Percentiles rank a stretch among this genome's conserved stretches.
phyloP scores from a whole-genome alignment of 2,113 vertebrate species.

The Phoxinus phoxinus region DNA sequence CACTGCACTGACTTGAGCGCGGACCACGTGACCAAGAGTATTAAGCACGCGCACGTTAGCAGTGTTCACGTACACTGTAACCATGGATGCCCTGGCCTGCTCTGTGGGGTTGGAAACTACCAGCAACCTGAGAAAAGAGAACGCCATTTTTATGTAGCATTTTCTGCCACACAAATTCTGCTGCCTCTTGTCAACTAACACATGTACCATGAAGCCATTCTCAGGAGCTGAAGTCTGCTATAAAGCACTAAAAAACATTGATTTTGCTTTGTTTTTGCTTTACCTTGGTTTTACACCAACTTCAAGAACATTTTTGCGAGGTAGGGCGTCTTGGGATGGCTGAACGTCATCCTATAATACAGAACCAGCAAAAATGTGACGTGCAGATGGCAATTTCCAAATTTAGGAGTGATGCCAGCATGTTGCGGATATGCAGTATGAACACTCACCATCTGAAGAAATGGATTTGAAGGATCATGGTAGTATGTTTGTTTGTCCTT shows the following conservation, averaged over 20 bases:
- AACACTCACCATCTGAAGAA: constrained; percentile 85
- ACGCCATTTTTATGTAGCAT: neutral
- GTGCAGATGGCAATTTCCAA: neutral
- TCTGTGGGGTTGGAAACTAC: constrained; percentile 85
- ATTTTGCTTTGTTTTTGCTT: too few relatives aligned
- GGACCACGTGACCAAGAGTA: constrained; percentile 74
- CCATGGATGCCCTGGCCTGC: constrained; percentile 79
- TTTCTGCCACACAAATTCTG: neutral
- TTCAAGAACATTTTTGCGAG: constrained; percentile 77
- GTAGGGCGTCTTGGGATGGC: constrained; percentile 84
- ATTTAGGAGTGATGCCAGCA: neutral
- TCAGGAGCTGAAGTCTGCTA: neutral
- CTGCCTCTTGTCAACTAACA: neutral
- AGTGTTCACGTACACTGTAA: constrained; percentile 80
- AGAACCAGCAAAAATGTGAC: neutral
- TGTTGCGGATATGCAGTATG: neutral
- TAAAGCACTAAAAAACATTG: neutral
- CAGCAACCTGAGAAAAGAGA: constrained; percentile 76
- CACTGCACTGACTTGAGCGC: constrained; percentile 83
- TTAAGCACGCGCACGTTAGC: constrained; percentile 75
- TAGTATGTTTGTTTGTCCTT: constrained; percentile 82
- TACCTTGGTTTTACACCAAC: constrained; percentile 73
- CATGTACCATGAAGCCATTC: neutral
- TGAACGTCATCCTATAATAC: constrained; percentile 81
- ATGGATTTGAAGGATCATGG: constrained; percentile 74